These are phyloP conservation scores for Sisor rabdophorus DNA, from an alignment of 2,113 vertebrate genomes.

Conservation along the genomic window DNA sequence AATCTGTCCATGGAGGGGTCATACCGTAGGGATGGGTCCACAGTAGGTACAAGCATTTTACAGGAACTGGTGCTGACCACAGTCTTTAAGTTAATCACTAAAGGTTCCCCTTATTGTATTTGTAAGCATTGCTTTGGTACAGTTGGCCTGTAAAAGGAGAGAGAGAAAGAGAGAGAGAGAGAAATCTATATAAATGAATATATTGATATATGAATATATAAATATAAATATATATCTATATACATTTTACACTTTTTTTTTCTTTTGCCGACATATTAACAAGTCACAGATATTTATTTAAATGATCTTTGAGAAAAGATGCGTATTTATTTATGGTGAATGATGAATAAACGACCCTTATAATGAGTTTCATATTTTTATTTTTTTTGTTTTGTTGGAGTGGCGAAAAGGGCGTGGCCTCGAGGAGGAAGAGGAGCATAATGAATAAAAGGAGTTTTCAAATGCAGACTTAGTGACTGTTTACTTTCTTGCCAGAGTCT, in stretches of 20 bases:
- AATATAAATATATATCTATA: constrained; percentile 59
- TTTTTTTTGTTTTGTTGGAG: constrained; percentile 43
- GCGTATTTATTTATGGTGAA: constrained; percentile 67
- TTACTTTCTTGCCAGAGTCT: neutral
- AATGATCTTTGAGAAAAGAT: constrained; percentile 56
- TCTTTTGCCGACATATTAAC: constrained; percentile 56
- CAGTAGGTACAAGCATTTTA: constrained; percentile 51
- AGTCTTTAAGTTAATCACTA: constrained; percentile 51
- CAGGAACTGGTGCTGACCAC: constrained; percentile 49
- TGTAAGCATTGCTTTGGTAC: constrained; percentile 68
- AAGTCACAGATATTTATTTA: constrained; percentile 71
- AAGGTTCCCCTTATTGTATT: constrained; percentile 57
- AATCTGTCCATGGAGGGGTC: constrained; percentile 30
- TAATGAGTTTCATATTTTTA: constrained; percentile 53
- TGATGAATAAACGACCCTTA: constrained; percentile 55
- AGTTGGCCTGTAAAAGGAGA: constrained; percentile 64
- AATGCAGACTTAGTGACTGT: constrained; percentile 4
- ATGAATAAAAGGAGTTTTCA: constrained; percentile 44
- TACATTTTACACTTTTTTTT: constrained; percentile 65
- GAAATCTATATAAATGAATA: constrained; percentile 63
- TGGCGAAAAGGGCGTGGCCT: constrained; percentile 55
- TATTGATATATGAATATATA: constrained; percentile 54
- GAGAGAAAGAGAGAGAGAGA: constrained; percentile 20
- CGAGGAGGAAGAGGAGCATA: constrained; percentile 33
- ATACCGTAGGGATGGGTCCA: constrained; percentile 32